Evolutionary conservation across 2,797 vertebrate species (phyloP).

Genomic region (Acrossocheilus fasciatus): DNA sequence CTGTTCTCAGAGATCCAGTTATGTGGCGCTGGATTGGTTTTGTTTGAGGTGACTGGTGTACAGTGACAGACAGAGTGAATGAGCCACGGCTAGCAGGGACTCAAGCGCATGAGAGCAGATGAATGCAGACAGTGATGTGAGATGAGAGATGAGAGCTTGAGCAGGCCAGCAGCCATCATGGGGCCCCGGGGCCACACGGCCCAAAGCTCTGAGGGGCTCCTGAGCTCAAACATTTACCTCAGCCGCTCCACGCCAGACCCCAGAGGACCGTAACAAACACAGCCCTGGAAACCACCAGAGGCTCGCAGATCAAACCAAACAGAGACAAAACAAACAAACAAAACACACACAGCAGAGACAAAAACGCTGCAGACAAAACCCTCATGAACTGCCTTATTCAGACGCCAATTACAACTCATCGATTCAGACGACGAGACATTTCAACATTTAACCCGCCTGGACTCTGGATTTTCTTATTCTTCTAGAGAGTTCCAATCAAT

Average conservation of each 20-base stretch:
- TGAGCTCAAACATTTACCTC: constrained; percentile 77
- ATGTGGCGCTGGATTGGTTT: background rate
- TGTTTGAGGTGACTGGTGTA: background rate
- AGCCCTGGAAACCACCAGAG: constrained; percentile 66
- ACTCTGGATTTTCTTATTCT: background rate
- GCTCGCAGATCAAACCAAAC: constrained; percentile 60
- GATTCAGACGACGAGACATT: background rate
- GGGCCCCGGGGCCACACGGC: constrained; percentile 28
- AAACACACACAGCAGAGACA: constrained; percentile 34
- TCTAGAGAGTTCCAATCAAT: too few species aligned
- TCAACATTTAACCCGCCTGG: background rate
- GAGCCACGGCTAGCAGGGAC: background rate
- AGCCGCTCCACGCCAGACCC: constrained; percentile 74
- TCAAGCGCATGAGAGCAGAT: constrained; percentile 8
- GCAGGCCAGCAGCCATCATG: constrained; percentile 71
- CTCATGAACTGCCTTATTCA: constrained; percentile 62
- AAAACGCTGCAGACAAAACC: constrained; percentile 65
- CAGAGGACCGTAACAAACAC: constrained; percentile 78
- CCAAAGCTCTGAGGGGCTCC: constrained; percentile 45
- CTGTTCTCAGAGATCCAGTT: background rate
- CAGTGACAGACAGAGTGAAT: background rate
- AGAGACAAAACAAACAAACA: constrained; percentile 48
- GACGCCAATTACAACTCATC: background rate
- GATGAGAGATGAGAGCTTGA: constrained; percentile 33
- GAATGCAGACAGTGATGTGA: constrained; percentile 23